Evolutionary conservation across 2,113 vertebrate species (phyloP), one percentile per base, ranked within the genome.

Genomic region (Cygnus atratus): DNA sequence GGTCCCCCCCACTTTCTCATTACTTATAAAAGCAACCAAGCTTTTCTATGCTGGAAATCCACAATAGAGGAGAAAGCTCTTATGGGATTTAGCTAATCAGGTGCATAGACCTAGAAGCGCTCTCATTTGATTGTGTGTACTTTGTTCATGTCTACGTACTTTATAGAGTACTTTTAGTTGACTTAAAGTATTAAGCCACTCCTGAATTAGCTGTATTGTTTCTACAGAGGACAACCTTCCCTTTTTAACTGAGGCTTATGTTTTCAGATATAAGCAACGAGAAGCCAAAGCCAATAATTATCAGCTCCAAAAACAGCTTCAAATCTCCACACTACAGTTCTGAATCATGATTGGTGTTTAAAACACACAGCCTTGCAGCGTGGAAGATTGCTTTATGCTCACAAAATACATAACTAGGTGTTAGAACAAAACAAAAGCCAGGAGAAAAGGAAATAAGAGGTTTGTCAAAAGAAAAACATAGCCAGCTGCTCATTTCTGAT

Each of bases 271-370:
- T 6, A 63, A 89, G 55, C 0, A 0, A 52, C 71, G 55, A 91
- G 81, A 88, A 96, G 78, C 59, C 86, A 89, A 94, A 92, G 55
- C 62, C 81, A 87, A 39, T 94, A 94, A 94, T 89, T 91, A 82
- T 82, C 86, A 84, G 21, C 65, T 92, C 70, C 61, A 59, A 66
- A 82, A 95, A 55, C 72, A 80, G 37, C 71, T 91, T 84, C 41
- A 67, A 62, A 87, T 89, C 77, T 91, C 62, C 71, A 48, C 31
- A 7, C 59, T 72, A 9, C 26, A 57, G 59, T 65, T 89, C 58
- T 59, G 84, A 93, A 87, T 92, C 70, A 82, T 73, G 68, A 87
- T 91, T 93, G 92, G 74, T 91, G 84, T 90, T 95, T 93, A 88
- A 92, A 97, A 73, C 43, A 62, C 57, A 10, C 0, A 0, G 41